Evolutionary conservation across 2,113 vertebrate genomes (phyloP).

Genomic region (Hoplias malabaricus): DNA sequence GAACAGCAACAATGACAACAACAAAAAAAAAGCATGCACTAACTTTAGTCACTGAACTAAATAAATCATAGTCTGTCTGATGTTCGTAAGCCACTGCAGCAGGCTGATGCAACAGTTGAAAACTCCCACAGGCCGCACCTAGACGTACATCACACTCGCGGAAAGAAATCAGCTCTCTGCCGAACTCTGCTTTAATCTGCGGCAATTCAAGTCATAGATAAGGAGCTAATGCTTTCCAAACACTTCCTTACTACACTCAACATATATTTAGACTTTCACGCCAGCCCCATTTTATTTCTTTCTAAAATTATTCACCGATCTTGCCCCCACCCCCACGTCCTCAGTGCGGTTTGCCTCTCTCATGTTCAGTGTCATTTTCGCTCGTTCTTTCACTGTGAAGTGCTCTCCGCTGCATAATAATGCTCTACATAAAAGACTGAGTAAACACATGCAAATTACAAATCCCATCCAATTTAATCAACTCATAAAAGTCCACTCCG

Average conservation of each 20-base stretch:
- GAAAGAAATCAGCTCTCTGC: conserved; percentile 5
- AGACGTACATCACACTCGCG: conserved; percentile 4
- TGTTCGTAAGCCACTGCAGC: neutral
- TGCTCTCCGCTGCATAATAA: neutral
- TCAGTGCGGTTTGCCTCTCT: neutral
- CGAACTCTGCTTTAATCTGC: neutral
- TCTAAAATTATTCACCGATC: too few relatives aligned
- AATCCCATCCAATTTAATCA: neutral
- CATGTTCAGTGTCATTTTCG: neutral
- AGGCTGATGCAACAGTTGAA: conserved; percentile 32
- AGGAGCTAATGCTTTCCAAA: neutral
- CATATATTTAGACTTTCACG: neutral
- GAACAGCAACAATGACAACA: neutral
- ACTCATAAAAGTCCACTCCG: neutral
- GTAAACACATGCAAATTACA: neutral
- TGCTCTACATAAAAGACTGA: neutral
- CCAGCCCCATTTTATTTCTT: neutral
- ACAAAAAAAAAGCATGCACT: neutral
- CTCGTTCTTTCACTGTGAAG: neutral
- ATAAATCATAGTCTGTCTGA: conserved; percentile 33
- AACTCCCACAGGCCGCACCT: conserved; percentile 5
- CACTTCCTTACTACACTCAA: neutral
- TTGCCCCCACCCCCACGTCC: neutral
- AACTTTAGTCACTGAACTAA: neutral
- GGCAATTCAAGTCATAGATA: neutral